Conservation (phyloP, 2,888 invertebrate species). For the Pogonocherus hispidulus region DNA sequence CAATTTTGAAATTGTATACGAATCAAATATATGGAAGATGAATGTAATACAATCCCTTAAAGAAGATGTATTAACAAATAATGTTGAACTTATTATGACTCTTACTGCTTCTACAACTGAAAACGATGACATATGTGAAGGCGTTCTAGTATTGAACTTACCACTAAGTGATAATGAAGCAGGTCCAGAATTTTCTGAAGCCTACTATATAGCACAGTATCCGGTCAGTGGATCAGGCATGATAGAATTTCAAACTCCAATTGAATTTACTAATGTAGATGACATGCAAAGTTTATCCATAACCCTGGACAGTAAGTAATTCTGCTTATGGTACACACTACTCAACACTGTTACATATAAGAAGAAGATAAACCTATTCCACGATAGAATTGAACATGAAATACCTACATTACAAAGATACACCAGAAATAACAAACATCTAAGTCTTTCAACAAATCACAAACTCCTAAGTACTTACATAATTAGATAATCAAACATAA, state of each 20-base stretch:
- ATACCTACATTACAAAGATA: too few relatives aligned
- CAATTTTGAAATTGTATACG: constrained; percentile 10
- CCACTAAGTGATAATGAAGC: constrained; percentile 22
- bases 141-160: constrained; percentile 44
- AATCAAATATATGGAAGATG: constrained; percentile 26
- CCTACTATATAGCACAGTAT: constrained; percentile 47
- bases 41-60: constrained; percentile 30
- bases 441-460: too few relatives aligned
- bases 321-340: background rate
- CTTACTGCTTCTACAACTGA: constrained; percentile 36
- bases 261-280: constrained; percentile 42
- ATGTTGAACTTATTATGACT: constrained; percentile 34
- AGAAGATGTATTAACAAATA: constrained; percentile 9
- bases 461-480: too few relatives aligned
- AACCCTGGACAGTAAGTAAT: constrained; percentile 23
- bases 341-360: too few relatives aligned
- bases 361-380: too few relatives aligned
- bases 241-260: constrained; percentile 42
- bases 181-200: constrained; percentile 44
- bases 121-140: constrained; percentile 20
- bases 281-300: constrained; percentile 31
- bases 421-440: too few relatives aligned
- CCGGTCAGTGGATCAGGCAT: constrained; percentile 34
- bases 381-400: too few relatives aligned
- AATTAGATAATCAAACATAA: too few relatives aligned